These are phyloP conservation scores for Champsocephalus gunnari DNA, from an alignment of 2,797 vertebrate genomes.

Conservation along the genomic window DNA sequence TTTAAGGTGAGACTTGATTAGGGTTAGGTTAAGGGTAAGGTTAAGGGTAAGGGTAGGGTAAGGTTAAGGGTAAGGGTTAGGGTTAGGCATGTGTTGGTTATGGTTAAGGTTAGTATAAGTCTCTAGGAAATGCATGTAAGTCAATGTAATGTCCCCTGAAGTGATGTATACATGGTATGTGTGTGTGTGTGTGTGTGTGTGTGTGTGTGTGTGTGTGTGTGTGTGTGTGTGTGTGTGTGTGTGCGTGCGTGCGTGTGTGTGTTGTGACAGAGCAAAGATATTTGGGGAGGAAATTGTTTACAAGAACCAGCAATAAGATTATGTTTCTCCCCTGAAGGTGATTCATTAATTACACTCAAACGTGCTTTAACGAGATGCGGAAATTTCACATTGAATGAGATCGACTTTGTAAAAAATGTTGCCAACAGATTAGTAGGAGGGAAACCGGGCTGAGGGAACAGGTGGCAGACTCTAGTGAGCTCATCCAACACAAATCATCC, in stretches of 20 bases:
- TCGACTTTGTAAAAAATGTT: constrained; percentile 29
- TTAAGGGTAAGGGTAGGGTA: too few species aligned
- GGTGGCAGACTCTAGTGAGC: constrained; percentile 60
- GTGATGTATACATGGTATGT: too few species aligned
- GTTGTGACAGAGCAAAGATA: neutral
- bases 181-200: neutral
- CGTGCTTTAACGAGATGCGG: constrained; percentile 33
- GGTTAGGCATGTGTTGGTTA: too few species aligned
- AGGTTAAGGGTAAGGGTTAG: too few species aligned
- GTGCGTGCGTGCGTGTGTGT: neutral
- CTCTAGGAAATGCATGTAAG: too few species aligned
- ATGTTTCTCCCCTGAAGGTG: constrained; percentile 14
- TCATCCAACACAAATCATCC: constrained; percentile 39
- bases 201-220: neutral
- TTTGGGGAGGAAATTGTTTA: neutral
- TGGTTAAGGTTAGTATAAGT: too few species aligned
- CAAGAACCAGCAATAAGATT: constrained; percentile 4
- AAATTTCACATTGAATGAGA: constrained; percentile 36
- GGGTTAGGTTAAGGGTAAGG: too few species aligned
- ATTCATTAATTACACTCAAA: constrained; percentile 35
- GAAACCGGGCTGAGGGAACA: constrained; percentile 41
- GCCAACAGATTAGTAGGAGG: constrained; percentile 46
- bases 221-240: neutral
- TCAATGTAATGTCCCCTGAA: too few species aligned
- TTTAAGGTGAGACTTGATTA: too few species aligned